These are phyloP conservation scores for Dryococelus australis DNA, from an alignment of 2,888 invertebrate species.

Conservation along the genomic window DNA sequence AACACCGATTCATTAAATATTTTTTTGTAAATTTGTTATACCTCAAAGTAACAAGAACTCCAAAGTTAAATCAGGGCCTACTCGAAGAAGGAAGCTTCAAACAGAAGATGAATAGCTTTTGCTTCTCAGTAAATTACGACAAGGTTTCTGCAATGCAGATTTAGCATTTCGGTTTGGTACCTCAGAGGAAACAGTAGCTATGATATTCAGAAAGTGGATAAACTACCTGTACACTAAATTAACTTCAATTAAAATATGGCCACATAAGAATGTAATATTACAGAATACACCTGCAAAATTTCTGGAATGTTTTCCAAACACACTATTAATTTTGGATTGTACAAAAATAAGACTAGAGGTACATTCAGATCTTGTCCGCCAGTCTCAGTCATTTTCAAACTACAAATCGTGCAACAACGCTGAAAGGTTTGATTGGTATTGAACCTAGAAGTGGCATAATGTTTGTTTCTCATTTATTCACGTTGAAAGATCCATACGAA, in stretches of 20 bases:
- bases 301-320: not conserved
- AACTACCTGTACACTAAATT: not conserved
- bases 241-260: not conserved
- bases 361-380: not conserved
- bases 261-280: not conserved
- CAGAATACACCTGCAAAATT: not conserved
- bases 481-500: not conserved
- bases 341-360: not conserved
- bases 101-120: not conserved
- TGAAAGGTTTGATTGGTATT: not conserved
- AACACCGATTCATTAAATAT: not conserved
- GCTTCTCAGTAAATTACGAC: not conserved
- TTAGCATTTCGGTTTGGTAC: not conserved
- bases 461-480: not conserved
- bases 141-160: not conserved
- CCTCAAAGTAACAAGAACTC: no score
- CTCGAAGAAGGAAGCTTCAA: not conserved
- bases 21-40: not conserved
- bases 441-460: not conserved
- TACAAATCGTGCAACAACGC: not conserved
- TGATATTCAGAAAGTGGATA: not conserved
- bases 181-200: not conserved
- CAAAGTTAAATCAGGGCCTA: not conserved
- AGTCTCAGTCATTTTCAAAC: not conserved
- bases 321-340: not conserved